Evolutionary conservation across 30 jellyfish, hydroid and myxozoan genomes (phyloP).

Genomic region (Cassiopea xamachana): DNA sequence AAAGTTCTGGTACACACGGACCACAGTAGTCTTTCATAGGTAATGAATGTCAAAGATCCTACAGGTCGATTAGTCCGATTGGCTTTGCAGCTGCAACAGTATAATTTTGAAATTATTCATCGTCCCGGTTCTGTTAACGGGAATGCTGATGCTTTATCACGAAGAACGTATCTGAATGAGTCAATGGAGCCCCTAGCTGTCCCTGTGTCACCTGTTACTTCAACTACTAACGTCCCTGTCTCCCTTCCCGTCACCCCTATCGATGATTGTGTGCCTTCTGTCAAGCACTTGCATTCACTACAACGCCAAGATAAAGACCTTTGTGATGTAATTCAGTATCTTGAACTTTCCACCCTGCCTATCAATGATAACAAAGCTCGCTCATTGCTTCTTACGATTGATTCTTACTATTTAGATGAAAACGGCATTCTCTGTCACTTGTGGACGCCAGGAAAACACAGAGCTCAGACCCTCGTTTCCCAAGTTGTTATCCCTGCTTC

Average conservation of each 20-base stretch:
- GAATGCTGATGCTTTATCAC: constrained; percentile 34
- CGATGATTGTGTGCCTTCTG: not conserved
- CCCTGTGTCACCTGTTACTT: not conserved
- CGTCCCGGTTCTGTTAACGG: constrained; percentile 28
- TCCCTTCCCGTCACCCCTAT: not conserved
- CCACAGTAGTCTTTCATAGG: constrained; percentile 36
- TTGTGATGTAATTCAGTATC: constrained; percentile 3
- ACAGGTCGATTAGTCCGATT: constrained; percentile 16
- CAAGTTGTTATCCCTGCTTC: constrained; percentile 55
- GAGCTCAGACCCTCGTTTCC: not conserved
- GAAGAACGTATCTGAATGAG: not conserved
- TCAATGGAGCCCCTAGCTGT: not conserved
- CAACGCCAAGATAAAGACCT: constrained; percentile 36
- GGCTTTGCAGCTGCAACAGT: constrained; percentile 34
- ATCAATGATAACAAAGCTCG: constrained; percentile 11
- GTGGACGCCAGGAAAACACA: constrained; percentile 58
- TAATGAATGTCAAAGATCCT: constrained; percentile 48
- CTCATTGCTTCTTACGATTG: constrained; percentile 12
- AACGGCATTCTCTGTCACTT: constrained; percentile 43
- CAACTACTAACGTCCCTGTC: not conserved
- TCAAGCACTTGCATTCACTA: not conserved
- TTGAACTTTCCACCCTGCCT: constrained; percentile 20
- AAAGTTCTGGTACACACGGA: constrained; percentile 33
- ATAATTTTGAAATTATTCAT: constrained; percentile 48
- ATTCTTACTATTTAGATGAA: constrained; percentile 24